These are phyloP conservation scores for Poecilia picta DNA, from an alignment of 2,797 vertebrate genomes.

Conservation along the genomic window DNA sequence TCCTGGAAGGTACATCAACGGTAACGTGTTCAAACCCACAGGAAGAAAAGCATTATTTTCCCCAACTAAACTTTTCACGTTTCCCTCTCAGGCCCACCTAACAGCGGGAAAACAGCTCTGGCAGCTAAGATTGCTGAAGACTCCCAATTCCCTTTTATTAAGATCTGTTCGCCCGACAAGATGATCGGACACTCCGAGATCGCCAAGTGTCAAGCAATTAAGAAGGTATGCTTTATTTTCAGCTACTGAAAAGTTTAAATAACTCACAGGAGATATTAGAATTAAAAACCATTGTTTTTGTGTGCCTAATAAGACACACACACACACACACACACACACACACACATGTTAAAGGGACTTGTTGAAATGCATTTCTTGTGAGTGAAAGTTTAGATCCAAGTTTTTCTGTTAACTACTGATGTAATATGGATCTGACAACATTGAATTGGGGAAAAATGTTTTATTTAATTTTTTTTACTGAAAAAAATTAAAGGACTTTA, in stretches of 20 bases:
- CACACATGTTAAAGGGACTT: background rate
- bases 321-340: background rate
- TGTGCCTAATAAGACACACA: background rate
- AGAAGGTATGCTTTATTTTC: constrained; percentile 82
- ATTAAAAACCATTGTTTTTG: no score
- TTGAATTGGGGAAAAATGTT: background rate
- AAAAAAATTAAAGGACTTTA: background rate
- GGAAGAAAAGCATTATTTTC: background rate
- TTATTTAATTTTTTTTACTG: background rate
- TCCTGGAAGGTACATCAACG: constrained; percentile 87
- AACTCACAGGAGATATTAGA: no score
- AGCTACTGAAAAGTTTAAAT: background rate
- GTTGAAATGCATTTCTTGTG: background rate
- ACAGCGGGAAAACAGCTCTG: constrained; percentile 94
- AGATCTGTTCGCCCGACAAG: constrained; percentile 97
- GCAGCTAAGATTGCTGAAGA: constrained; percentile 94
- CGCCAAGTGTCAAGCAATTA: constrained; percentile 97
- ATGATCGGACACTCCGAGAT: constrained; percentile 97
- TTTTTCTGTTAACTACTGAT: background rate
- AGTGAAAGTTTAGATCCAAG: background rate
- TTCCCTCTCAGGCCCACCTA: constrained; percentile 86
- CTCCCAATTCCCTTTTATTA: constrained; percentile 96
- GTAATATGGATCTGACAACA: background rate
- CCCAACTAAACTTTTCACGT: background rate
- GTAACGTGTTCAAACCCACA: background rate